phyloP scores from a whole-genome alignment of 2,113 vertebrate genomes.

The Callopanchax toddi region DNA sequence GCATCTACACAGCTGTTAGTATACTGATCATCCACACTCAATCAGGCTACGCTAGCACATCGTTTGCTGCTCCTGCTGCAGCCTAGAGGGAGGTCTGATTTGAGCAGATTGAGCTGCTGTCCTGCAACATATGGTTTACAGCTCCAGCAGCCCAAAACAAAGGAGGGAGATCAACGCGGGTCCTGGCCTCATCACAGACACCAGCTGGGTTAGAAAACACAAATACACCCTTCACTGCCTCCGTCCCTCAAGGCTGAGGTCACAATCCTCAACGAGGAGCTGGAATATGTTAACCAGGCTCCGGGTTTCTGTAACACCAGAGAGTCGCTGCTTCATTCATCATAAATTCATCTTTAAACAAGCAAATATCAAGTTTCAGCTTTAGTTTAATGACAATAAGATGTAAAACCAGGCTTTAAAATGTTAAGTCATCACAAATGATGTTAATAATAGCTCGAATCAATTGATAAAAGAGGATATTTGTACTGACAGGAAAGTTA shows the following conservation, averaged over 20 bases:
- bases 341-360: no score
- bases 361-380: no score
- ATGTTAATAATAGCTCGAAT: background rate
- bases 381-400: background rate
- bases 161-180: constrained; percentile 44
- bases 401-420: background rate
- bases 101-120: constrained; percentile 69
- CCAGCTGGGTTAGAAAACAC: constrained; percentile 51
- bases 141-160: constrained; percentile 58
- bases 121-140: constrained; percentile 70
- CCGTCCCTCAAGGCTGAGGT: constrained; percentile 11
- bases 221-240: background rate
- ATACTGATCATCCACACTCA: background rate
- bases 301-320: background rate
- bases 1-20: constrained; percentile 64
- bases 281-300: background rate
- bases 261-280: background rate
- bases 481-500: no score
- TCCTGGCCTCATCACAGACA: constrained; percentile 47
- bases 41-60: constrained; percentile 3
- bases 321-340: background rate
- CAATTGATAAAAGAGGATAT: background rate
- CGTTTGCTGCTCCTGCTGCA: constrained; percentile 25
- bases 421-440: no score
- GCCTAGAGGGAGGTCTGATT: constrained; percentile 67